A percentile compares a stretch with the other conserved stretches of the same genome.
These are phyloP conservation scores for Darevskia nairensis DNA, from an alignment of 2,797 vertebrate genomes.

Conservation along the genomic window DNA sequence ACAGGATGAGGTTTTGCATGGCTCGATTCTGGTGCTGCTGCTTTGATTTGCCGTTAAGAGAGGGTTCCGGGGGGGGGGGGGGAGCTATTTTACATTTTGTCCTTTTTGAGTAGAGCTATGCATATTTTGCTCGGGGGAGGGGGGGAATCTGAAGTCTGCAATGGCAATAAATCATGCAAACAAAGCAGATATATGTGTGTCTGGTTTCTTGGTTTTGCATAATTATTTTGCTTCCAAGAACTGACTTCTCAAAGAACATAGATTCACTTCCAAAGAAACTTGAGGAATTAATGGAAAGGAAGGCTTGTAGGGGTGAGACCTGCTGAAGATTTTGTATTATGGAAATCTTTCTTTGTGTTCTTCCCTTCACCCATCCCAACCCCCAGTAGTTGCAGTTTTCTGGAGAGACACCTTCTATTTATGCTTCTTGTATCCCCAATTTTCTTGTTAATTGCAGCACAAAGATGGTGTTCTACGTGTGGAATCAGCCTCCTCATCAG, in stretches of 20 bases:
- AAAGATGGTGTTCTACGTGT: slow-evolving; percentile 95
- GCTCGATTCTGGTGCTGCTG: not conserved
- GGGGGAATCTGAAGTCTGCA: not conserved
- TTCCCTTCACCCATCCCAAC: not conserved
- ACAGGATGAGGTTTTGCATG: not conserved
- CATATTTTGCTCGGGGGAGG: not conserved
- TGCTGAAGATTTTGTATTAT: not conserved
- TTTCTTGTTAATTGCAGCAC: slow-evolving; percentile 80
- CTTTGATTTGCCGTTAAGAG: not conserved
- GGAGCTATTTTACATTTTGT: not conserved
- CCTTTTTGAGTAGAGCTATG: slow-evolving; percentile 2
- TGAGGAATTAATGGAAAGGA: not conserved
- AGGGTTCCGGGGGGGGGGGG: too few relatives aligned
- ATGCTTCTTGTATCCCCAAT: not conserved
- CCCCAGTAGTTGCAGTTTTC: not conserved
- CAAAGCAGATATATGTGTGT: not conserved
- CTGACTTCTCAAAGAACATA: not conserved
- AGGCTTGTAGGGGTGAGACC: not conserved
- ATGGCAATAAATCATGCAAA: slow-evolving; percentile 1
- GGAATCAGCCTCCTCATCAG: slow-evolving; percentile 89
- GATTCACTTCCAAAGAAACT: not conserved
- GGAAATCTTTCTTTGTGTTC: too few relatives aligned
- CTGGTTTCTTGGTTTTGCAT: not conserved
- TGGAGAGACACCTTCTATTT: not conserved
- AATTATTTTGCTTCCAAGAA: not conserved